Conservation (phyloP, 2,888 invertebrate species). For the Gortyna flavago region DNA sequence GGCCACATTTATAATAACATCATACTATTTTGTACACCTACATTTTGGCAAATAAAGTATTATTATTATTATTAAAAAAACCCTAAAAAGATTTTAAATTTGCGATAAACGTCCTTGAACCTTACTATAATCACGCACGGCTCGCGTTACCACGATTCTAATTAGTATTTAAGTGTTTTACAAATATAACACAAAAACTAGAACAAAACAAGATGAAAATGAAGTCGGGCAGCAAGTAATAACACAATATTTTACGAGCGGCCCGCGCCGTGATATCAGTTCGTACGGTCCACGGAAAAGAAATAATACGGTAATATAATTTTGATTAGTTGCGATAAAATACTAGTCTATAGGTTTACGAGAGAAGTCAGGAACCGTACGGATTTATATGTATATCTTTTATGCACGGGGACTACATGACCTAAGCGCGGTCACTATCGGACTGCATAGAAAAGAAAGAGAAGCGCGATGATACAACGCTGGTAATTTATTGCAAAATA, state of each 20-base stretch:
- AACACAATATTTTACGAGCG: constrained; percentile 68
- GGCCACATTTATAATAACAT: no score
- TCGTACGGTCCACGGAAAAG: constrained; percentile 69
- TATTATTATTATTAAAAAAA: no score
- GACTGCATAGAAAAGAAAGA: no score
- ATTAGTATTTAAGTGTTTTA: not conserved
- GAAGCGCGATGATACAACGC: no score
- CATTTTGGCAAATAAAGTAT: no score
- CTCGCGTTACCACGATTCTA: no score
- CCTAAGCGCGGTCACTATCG: no score
- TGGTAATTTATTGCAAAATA: no score
- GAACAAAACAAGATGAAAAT: constrained; percentile 41
- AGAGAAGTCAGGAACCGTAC: constrained; percentile 37
- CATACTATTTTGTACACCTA: no score
- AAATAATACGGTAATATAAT: constrained; percentile 76
- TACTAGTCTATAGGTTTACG: constrained; percentile 61
- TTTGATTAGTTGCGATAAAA: constrained; percentile 77
- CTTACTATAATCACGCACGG: not conserved
- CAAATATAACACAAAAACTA: constrained; percentile 1
- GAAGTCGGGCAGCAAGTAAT: constrained; percentile 46
- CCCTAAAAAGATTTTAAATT: no score
- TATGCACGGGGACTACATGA: no score
- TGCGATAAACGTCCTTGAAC: not conserved
- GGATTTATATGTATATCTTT: not conserved
- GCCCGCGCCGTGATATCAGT: constrained; percentile 71